Evolutionary conservation across 2,113 vertebrate species (phyloP).

Genomic region (Lates calcarifer): DNA sequence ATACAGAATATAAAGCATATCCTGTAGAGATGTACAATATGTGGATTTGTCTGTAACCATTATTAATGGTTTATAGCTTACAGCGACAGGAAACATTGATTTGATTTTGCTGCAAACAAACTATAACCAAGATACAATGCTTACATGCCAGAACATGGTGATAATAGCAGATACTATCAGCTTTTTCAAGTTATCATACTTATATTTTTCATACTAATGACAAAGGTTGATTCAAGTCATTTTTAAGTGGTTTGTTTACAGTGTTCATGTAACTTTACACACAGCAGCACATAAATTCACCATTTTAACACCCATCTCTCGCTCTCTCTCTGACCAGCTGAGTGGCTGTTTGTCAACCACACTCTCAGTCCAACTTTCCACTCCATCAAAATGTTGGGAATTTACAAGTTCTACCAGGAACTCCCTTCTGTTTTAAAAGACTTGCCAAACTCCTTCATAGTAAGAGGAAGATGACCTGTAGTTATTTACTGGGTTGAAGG

Average conservation of each 20-base stretch:
- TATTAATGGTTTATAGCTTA: background rate
- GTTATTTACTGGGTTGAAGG: conserved; percentile 33
- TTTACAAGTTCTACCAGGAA: conserved; percentile 26
- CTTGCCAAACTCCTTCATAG: conserved; percentile 22
- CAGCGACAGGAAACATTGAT: background rate
- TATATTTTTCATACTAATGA: background rate
- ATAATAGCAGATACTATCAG: background rate
- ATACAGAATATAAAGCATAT: too few relatives aligned
- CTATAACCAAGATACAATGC: background rate
- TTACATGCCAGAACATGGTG: background rate
- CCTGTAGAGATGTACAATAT: background rate
- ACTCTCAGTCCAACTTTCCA: conserved; percentile 1
- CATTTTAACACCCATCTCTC: background rate
- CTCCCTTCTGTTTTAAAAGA: conserved; percentile 40
- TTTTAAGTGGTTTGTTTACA: background rate
- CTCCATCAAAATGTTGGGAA: conserved; percentile 9
- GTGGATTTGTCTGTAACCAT: too few relatives aligned
- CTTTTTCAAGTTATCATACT: background rate
- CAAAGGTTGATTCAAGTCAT: background rate
- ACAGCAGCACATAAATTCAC: background rate
- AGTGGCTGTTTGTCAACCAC: conserved; percentile 1
- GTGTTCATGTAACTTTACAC: background rate
- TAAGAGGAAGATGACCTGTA: conserved; percentile 16
- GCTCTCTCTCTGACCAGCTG: background rate
- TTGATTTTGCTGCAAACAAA: too few relatives aligned